Evolutionary conservation across 2,888 invertebrate species (phyloP).

Genomic region (Osedax frankpressi): DNA sequence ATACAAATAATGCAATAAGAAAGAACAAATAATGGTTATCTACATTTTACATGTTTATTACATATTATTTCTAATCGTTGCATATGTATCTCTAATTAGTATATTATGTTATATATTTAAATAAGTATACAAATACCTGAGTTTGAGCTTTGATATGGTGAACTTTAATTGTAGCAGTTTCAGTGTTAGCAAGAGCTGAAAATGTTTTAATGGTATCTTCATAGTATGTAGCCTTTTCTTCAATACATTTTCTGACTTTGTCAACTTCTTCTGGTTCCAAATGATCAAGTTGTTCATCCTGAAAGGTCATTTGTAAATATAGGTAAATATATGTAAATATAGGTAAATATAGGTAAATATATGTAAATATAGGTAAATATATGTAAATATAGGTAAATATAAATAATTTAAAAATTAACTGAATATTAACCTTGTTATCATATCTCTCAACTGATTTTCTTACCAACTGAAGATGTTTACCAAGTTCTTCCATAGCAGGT

Average conservation of each 20-base stretch:
- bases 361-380: no score
- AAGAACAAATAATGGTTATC: no score
- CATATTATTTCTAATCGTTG: no score
- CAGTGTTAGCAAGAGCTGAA: neutral
- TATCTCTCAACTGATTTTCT: conserved; percentile 58
- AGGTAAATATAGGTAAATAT: no score
- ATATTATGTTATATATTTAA: conserved; percentile 14
- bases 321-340: no score
- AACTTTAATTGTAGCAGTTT: conserved; percentile 5
- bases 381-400: no score
- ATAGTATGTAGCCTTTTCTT: conserved; percentile 67
- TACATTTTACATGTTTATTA: no score
- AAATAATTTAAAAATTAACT: no score
- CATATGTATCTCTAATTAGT: no score
- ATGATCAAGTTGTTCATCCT: conserved; percentile 54
- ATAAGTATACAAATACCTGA: conserved; percentile 3
- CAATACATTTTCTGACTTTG: conserved; percentile 56
- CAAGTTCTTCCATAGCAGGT: conserved; percentile 66
- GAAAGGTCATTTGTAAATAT: no score
- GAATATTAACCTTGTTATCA: conserved; percentile 35
- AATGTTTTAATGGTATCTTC: conserved; percentile 62
- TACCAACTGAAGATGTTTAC: conserved; percentile 63
- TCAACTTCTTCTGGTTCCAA: conserved; percentile 59
- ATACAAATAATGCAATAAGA: no score
- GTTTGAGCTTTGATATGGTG: neutral